A percentile compares a stretch with the other conserved stretches of the same genome.
Evolutionary conservation across 2,888 invertebrate species (phyloP).

Genomic region (Drosophila flavopinicola): DNA sequence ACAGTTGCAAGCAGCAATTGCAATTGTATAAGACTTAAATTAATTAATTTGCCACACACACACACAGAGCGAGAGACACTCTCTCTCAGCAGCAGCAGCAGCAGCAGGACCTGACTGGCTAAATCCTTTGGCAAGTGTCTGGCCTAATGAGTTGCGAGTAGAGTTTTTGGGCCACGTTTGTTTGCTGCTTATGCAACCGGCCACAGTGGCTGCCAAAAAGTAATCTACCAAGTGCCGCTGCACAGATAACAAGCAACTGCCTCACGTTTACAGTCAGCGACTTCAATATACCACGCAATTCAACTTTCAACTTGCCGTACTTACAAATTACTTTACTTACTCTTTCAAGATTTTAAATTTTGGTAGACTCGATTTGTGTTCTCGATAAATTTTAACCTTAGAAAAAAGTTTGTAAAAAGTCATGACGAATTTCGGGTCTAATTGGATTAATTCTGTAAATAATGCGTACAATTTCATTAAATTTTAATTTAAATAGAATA

Average conservation of each 20-base stretch:
- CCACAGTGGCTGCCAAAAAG: constrained; percentile 56
- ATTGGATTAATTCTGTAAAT: too few species aligned
- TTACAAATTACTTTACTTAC: too few species aligned
- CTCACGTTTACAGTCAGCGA: not conserved
- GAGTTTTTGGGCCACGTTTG: constrained; percentile 33
- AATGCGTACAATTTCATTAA: too few species aligned
- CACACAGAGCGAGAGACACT: constrained; percentile 4
- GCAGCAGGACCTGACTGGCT: constrained; percentile 25
- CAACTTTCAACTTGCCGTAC: not conserved
- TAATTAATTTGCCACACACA: constrained; percentile 74
- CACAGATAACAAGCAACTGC: constrained; percentile 21
- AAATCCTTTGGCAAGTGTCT: constrained; percentile 74
- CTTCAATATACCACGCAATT: constrained; percentile 12
- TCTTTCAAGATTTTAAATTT: too few species aligned
- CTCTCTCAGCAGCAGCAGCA: constrained; percentile 3
- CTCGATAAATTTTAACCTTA: too few species aligned
- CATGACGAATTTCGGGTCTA: too few species aligned
- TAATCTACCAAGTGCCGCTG: constrained; percentile 41
- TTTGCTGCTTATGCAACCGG: constrained; percentile 45
- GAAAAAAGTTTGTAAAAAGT: too few species aligned
- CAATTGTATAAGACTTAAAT: constrained; percentile 79
- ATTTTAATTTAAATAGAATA: too few species aligned
- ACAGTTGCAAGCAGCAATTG: constrained; percentile 44
- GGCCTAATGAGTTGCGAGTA: constrained; percentile 66
- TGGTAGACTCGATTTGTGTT: too few species aligned